phyloP scores from a whole-genome alignment of 2,797 vertebrate species.

The Acomys russatus region DNA sequence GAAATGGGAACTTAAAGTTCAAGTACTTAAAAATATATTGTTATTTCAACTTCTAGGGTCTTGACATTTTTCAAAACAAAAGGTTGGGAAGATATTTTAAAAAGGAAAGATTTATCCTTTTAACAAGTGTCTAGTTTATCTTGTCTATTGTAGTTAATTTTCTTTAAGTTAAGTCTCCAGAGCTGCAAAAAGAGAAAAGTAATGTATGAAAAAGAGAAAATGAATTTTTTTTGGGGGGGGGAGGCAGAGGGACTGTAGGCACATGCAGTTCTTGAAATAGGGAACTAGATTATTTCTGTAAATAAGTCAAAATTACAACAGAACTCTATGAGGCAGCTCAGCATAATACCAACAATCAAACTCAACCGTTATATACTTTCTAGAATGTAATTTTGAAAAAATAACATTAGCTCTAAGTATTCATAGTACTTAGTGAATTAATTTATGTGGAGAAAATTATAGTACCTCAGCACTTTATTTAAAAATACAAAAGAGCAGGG shows the following conservation, averaged over 20 bases:
- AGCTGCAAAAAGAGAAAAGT: neutral
- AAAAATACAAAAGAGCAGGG: neutral
- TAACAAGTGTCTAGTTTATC: neutral
- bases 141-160: neutral
- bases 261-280: neutral
- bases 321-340: neutral
- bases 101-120: neutral
- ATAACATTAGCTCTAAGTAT: neutral
- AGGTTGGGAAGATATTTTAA: neutral
- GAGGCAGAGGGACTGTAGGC: too few relatives aligned
- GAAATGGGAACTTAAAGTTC: neutral
- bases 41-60: neutral
- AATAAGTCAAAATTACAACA: neutral
- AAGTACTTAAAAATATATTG: neutral
- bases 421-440: neutral
- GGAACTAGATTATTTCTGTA: neutral
- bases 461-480: slow-evolving; percentile 14
- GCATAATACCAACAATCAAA: slow-evolving; percentile 14
- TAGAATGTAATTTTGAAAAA: slow-evolving; percentile 57
- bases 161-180: neutral
- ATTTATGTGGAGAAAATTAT: neutral
- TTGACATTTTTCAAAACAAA: neutral
- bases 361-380: neutral
- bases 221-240: neutral
- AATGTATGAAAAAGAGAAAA: slow-evolving; percentile 12